Evolutionary conservation across 2,888 invertebrate genomes (phyloP).

Genomic region (Ligdia adustata): DNA sequence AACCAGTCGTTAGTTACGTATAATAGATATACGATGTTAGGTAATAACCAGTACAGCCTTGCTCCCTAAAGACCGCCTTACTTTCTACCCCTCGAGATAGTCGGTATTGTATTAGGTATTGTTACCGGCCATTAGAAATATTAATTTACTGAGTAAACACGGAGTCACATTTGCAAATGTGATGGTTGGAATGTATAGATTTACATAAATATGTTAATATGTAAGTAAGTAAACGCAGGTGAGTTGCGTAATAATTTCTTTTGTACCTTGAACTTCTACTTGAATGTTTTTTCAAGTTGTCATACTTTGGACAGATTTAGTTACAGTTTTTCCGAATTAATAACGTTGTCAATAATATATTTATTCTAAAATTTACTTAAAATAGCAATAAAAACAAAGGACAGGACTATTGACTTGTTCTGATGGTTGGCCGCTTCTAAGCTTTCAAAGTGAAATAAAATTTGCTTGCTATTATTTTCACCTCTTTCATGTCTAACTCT

Average conservation of each 20-base stretch:
- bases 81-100: slow-evolving; percentile 44
- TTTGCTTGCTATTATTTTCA: too few species aligned
- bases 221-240: slow-evolving; percentile 23
- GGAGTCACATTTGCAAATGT: slow-evolving; percentile 24
- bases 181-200: slow-evolving; percentile 18
- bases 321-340: too few species aligned
- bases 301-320: too few species aligned
- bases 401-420: too few species aligned
- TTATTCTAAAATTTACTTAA: too few species aligned
- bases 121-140: slow-evolving; percentile 18
- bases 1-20: background rate
- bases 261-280: slow-evolving; percentile 37
- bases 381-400: too few species aligned
- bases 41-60: background rate
- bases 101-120: slow-evolving; percentile 24
- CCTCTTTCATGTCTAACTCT: too few species aligned
- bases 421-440: too few species aligned
- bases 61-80: slow-evolving; percentile 37
- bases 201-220: slow-evolving; percentile 35
- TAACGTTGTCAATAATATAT: too few species aligned
- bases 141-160: slow-evolving; percentile 26
- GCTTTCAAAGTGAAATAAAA: too few species aligned
- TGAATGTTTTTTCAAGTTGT: slow-evolving; percentile 5
- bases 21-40: slow-evolving; percentile 1
- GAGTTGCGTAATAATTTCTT: slow-evolving; percentile 26